Conservation (phyloP, 2,113 vertebrate genomes). For the Sphaerodactylus townsendi region DNA sequence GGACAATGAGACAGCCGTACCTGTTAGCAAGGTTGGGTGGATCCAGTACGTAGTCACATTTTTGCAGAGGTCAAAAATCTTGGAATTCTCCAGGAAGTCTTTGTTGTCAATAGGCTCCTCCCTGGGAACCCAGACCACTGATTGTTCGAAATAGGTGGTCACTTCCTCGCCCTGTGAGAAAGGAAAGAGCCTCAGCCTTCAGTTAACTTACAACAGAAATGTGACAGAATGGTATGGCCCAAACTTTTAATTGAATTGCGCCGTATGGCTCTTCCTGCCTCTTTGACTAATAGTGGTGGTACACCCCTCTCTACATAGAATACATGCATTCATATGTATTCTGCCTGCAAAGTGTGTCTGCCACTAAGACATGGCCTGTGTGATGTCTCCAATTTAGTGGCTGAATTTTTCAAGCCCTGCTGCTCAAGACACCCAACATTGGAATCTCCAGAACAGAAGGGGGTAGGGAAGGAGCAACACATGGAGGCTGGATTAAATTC, state of each 20-base stretch:
- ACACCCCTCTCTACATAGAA: too few species aligned
- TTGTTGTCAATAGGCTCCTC: slow-evolving; percentile 81
- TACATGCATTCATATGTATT: too few species aligned
- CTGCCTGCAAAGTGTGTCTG: too few species aligned
- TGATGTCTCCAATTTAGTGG: too few species aligned
- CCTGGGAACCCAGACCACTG: slow-evolving; percentile 79
- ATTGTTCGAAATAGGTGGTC: slow-evolving; percentile 79
- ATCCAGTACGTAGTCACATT: slow-evolving; percentile 81
- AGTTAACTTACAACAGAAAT: neutral
- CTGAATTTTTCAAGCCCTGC: too few species aligned
- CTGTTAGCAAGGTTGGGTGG: slow-evolving; percentile 74
- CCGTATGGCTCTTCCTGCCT: neutral
- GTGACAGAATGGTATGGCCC: neutral
- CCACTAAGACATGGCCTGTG: too few species aligned
- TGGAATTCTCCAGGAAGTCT: slow-evolving; percentile 79
- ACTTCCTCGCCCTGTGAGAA: slow-evolving; percentile 77
- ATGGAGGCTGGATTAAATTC: neutral
- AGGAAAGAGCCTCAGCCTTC: neutral
- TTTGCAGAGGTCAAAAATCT: slow-evolving; percentile 79
- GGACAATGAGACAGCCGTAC: slow-evolving; percentile 45
- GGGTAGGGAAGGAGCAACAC: neutral
- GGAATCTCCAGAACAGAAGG: neutral
- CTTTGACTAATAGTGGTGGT: neutral
- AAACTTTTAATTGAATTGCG: neutral
- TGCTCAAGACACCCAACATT: too few species aligned